phyloP scores from a whole-genome alignment of 2,113 vertebrate genomes.

The Rhinoderma darwinii region DNA sequence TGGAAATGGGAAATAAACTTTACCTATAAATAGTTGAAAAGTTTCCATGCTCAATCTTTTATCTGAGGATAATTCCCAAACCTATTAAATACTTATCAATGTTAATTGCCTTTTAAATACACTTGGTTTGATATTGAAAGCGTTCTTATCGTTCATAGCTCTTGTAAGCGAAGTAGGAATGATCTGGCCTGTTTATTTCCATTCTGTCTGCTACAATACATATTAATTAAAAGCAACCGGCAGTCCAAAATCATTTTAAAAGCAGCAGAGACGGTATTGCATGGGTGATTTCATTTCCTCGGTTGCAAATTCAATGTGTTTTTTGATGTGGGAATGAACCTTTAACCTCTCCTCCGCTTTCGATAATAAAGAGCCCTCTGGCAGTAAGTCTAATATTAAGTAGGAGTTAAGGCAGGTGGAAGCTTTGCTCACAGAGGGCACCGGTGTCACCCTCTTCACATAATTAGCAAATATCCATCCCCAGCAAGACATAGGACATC shows the following conservation, averaged over 20 bases:
- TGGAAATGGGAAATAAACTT: constrained; percentile 34
- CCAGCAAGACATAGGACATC: constrained; percentile 56
- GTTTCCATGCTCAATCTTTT: constrained; percentile 28
- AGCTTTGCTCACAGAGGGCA: constrained; percentile 53
- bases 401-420: constrained; percentile 58
- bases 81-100: constrained; percentile 41
- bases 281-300: constrained; percentile 40
- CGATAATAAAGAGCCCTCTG: constrained; percentile 60
- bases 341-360: constrained; percentile 56
- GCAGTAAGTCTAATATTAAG: constrained; percentile 58
- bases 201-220: constrained; percentile 19
- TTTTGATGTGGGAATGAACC: constrained; percentile 57
- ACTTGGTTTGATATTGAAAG: constrained; percentile 42
- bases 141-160: constrained; percentile 23
- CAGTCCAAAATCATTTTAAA: constrained; percentile 33
- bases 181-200: constrained; percentile 21
- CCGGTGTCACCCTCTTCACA: constrained; percentile 58
- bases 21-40: constrained; percentile 34
- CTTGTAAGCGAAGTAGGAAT: constrained; percentile 25
- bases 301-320: constrained; percentile 51
- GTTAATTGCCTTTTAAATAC: constrained; percentile 47
- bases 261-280: constrained; percentile 20
- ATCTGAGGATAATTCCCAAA: neutral
- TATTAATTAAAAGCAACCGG: constrained; percentile 33
- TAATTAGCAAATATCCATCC: constrained; percentile 60